Evolutionary conservation across 2,797 vertebrate genomes (phyloP).

Genomic region (Nannoperca obscura): DNA sequence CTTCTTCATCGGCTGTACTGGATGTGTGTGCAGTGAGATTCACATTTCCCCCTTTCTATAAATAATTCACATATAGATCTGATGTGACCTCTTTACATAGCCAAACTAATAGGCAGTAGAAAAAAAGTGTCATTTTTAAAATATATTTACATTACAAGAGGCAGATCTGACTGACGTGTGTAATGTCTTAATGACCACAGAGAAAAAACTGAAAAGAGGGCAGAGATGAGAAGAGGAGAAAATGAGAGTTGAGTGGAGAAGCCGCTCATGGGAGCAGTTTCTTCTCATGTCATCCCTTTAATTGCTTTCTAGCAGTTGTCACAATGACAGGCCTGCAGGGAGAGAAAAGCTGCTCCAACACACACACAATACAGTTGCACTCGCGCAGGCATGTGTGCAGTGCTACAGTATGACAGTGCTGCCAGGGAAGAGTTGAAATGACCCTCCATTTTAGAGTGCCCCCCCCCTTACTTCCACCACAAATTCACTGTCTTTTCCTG

Average conservation of each 20-base stretch:
- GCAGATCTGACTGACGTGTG: conserved; percentile 33
- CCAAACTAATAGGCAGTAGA: conserved; percentile 27
- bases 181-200: conserved; percentile 47
- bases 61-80: conserved; percentile 55
- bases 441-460: conserved; percentile 58
- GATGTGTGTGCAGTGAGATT: conserved; percentile 6
- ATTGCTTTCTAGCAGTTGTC: conserved; percentile 82
- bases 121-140: conserved; percentile 17
- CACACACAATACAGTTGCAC: conserved; percentile 36
- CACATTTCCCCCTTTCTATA: conserved; percentile 42
- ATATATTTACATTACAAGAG: conserved; percentile 34
- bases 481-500: conserved; percentile 40
- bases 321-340: conserved; percentile 79
- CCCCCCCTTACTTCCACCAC: conserved; percentile 25
- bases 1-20: background rate
- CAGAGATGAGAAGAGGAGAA: conserved; percentile 69
- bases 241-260: conserved; percentile 73
- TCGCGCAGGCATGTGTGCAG: conserved; percentile 8
- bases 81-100: conserved; percentile 46
- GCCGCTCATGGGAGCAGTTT: conserved; percentile 77
- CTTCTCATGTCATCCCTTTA: conserved; percentile 81
- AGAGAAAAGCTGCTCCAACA: conserved; percentile 55
- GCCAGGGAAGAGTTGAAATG: conserved; percentile 60
- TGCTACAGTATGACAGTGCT: conserved; percentile 58
- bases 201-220: conserved; percentile 49